Conservation (phyloP, 2,113 vertebrate species). For the Datnioides undecimradiatus region DNA sequence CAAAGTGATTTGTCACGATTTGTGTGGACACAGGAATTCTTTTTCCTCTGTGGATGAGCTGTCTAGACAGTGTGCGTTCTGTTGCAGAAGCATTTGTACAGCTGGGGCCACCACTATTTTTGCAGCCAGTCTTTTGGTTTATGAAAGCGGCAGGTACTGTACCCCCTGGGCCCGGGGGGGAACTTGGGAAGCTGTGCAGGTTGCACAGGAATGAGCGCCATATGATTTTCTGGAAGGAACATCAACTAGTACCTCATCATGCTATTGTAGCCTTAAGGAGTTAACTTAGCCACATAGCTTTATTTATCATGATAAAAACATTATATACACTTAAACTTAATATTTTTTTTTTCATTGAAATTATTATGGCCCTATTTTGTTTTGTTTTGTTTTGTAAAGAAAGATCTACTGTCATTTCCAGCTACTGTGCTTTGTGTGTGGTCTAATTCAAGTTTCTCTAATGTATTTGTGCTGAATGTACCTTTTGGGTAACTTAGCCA, state of each 20-base stretch:
- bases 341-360: too few species aligned
- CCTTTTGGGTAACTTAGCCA: conserved; percentile 4
- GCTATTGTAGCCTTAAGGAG: not conserved
- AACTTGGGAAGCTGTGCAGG: conserved; percentile 18
- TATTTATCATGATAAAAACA: not conserved
- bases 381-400: not conserved
- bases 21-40: conserved; percentile 67
- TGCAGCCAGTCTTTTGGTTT: conserved; percentile 41
- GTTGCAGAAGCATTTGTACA: conserved; percentile 35
- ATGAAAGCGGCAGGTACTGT: conserved; percentile 53
- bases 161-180: conserved; percentile 45
- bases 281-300: not conserved
- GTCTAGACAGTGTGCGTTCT: conserved; percentile 69
- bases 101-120: conserved; percentile 52
- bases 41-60: conserved; percentile 65
- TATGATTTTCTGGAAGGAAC: not conserved
- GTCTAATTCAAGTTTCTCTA: not conserved
- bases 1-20: conserved; percentile 82
- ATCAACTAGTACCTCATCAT: not conserved
- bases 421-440: not conserved
- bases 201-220: not conserved
- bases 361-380: too few species aligned
- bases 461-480: not conserved
- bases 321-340: too few species aligned
- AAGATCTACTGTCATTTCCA: not conserved